Conservation (phyloP, 2,797 vertebrate genomes). For the Premnoplex brunnescens region DNA sequence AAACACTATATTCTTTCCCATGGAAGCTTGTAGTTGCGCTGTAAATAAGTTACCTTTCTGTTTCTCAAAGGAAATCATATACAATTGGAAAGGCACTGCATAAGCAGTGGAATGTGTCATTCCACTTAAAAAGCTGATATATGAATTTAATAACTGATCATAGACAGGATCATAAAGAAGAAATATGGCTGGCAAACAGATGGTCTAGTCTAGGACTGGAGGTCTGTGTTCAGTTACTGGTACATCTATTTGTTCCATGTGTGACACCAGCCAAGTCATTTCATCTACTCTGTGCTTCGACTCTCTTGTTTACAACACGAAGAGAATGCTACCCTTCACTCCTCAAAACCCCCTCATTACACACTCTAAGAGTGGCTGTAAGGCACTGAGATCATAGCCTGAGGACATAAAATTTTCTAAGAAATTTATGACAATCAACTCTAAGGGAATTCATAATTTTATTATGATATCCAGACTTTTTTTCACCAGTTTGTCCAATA, state of each 20-base stretch:
- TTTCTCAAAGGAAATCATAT: constrained; percentile 17
- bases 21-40: constrained; percentile 23
- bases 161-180: not conserved
- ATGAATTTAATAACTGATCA: not conserved
- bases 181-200: not conserved
- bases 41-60: constrained; percentile 32
- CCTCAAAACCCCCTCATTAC: not conserved
- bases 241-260: not conserved
- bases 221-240: not conserved
- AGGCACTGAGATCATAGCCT: not conserved
- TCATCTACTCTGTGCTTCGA: not conserved
- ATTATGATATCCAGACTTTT: not conserved
- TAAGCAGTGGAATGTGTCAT: not conserved
- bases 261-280: not conserved
- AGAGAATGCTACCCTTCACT: not conserved
- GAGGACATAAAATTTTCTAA: not conserved
- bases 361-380: not conserved
- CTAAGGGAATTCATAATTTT: not conserved
- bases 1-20: constrained; percentile 25
- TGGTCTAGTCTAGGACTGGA: not conserved
- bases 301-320: not conserved
- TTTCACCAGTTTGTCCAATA: not conserved
- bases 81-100: constrained; percentile 25
- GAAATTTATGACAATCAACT: not conserved
- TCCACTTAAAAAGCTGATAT: not conserved